phyloP scores from a whole-genome alignment of 2,113 vertebrate genomes.

The Sceloporus tristichus region DNA sequence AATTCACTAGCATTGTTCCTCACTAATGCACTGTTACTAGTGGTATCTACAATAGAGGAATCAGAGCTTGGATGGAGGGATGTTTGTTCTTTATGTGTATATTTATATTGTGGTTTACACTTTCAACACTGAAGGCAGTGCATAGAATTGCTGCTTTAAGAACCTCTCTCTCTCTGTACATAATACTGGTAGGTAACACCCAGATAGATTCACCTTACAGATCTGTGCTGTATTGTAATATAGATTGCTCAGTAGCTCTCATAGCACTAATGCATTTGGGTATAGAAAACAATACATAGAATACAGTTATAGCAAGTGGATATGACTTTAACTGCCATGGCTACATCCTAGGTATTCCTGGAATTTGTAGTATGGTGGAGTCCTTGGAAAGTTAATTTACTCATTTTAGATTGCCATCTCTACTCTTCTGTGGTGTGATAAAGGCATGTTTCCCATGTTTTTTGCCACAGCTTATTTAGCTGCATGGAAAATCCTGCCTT shows the following conservation, averaged over 20 bases:
- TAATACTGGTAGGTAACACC: background rate
- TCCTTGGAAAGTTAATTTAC: too few relatives aligned
- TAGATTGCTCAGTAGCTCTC: background rate
- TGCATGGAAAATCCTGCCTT: background rate
- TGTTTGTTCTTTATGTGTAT: too few relatives aligned
- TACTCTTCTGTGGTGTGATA: background rate
- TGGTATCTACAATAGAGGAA: background rate
- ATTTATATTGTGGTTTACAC: background rate
- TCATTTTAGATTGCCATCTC: background rate
- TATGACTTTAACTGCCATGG: background rate
- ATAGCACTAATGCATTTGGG: background rate
- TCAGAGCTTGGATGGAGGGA: too few relatives aligned
- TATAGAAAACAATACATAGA: background rate
- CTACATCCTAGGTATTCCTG: background rate
- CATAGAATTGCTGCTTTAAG: background rate
- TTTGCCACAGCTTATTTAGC: background rate
- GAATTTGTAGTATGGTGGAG: background rate
- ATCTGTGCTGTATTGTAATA: background rate
- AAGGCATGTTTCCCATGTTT: background rate
- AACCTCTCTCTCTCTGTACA: too few relatives aligned
- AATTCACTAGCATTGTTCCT: too few relatives aligned
- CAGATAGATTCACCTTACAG: background rate
- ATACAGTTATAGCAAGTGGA: too few relatives aligned
- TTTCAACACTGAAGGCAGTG: background rate
- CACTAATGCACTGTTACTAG: background rate